Conservation (phyloP, 2,113 vertebrate species). For the Mandrillus leucophaeus region DNA sequence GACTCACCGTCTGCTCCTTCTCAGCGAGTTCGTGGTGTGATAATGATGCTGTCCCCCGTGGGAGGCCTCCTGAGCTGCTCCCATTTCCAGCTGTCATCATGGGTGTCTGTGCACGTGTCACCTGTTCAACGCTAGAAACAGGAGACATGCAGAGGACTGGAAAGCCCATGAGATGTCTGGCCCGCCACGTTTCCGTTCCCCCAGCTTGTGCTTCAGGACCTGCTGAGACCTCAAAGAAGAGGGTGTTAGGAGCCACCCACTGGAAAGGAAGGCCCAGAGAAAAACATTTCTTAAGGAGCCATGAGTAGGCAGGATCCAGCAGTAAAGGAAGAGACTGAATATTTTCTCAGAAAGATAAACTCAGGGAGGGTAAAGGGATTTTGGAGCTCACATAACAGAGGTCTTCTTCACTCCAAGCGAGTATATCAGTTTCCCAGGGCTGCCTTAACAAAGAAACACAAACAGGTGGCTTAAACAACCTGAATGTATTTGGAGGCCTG, state of each 20-base stretch:
- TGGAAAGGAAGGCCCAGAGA: not conserved
- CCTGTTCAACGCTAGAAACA: constrained; percentile 30
- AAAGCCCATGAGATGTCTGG: not conserved
- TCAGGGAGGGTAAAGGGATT: not conserved
- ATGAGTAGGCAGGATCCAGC: not conserved
- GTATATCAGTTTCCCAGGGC: not conserved
- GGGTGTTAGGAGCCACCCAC: not conserved
- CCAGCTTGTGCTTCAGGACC: not conserved
- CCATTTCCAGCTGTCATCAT: constrained; percentile 28
- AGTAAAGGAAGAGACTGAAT: not conserved
- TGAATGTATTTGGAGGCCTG: not conserved
- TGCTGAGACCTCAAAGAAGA: not conserved
- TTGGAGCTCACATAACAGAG: not conserved
- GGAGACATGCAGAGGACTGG: not conserved
- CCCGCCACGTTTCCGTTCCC: not conserved
- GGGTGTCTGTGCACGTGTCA: not conserved
- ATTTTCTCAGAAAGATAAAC: not conserved
- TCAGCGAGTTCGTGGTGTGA: not conserved
- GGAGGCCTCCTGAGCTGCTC: constrained; percentile 29
- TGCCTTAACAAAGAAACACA: not conserved
- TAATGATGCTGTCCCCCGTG: not conserved
- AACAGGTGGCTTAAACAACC: not conserved
- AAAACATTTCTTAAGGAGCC: not conserved
- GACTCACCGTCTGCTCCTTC: constrained; percentile 58
- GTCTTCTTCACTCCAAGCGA: not conserved